phyloP scores from a whole-genome alignment of 2,797 vertebrate genomes.

The Antennarius maculatus region DNA sequence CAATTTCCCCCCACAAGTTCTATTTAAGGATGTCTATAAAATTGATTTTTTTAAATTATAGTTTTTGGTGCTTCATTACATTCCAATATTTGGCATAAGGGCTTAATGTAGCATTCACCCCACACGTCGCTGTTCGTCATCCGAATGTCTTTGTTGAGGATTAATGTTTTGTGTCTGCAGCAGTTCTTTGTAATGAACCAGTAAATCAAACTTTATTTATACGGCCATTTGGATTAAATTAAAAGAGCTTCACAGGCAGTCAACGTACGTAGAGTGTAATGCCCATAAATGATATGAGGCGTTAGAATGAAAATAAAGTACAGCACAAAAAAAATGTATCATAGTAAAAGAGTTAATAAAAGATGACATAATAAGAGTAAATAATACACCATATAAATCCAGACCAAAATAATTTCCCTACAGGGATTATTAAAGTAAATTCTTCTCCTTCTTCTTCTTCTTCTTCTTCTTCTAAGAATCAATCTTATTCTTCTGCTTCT shows the following conservation, averaged over 20 bases:
- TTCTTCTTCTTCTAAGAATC: no score
- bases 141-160: constrained; percentile 46
- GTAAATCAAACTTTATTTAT: not conserved
- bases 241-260: not conserved
- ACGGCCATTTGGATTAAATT: not conserved
- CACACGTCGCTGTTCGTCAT: constrained; percentile 55
- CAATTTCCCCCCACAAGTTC: constrained; percentile 23
- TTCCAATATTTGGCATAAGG: constrained; percentile 75
- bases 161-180: constrained; percentile 36
- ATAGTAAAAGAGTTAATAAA: not conserved
- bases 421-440: not conserved
- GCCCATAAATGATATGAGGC: not conserved
- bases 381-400: not conserved
- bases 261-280: not conserved
- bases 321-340: not conserved
- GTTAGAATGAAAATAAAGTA: not conserved
- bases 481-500: no score
- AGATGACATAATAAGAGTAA: not conserved
- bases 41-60: constrained; percentile 34
- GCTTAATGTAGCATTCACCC: constrained; percentile 75
- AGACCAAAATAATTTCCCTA: not conserved
- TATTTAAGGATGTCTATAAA: constrained; percentile 30
- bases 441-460: no score
- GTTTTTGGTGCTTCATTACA: constrained; percentile 74
- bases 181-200: constrained; percentile 36